These are phyloP conservation scores for Rafetus swinhoei DNA, from an alignment of 2,113 vertebrate species.

Conservation along the genomic window DNA sequence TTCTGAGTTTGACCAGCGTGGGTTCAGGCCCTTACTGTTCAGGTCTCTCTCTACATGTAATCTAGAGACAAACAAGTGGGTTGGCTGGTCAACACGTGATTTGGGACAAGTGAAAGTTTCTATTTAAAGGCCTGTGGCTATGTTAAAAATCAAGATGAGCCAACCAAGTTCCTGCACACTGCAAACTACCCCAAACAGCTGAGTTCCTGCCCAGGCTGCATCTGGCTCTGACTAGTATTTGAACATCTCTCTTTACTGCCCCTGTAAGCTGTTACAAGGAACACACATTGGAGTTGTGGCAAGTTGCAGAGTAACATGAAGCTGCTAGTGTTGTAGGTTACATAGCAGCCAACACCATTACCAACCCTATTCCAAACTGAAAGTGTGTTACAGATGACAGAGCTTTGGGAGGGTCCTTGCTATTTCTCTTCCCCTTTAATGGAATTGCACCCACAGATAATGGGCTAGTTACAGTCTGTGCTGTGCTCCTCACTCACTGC, in stretches of 20 bases:
- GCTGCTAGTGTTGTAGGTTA: fast-evolving
- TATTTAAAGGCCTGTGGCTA: background rate
- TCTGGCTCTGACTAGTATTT: background rate
- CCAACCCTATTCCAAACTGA: background rate
- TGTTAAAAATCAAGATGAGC: background rate
- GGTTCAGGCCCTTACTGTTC: background rate
- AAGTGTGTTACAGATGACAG: background rate
- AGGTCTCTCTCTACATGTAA: background rate
- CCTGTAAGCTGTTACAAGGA: background rate
- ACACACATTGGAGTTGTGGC: background rate
- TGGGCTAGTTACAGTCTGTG: background rate
- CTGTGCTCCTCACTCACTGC: no score
- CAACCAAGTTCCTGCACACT: background rate
- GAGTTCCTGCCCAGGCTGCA: background rate
- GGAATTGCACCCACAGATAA: background rate
- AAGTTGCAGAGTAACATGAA: background rate
- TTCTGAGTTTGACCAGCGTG: background rate
- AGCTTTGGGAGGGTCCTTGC: background rate
- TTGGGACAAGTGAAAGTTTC: fast-evolving
- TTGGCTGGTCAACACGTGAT: background rate
- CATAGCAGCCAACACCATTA: background rate
- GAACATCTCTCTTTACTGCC: background rate
- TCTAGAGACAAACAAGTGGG: background rate
- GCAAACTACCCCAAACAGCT: fast-evolving
- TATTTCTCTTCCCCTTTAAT: background rate